Evolutionary conservation across 2,113 vertebrate species (phyloP).

Genomic region (Lepus timidus): DNA sequence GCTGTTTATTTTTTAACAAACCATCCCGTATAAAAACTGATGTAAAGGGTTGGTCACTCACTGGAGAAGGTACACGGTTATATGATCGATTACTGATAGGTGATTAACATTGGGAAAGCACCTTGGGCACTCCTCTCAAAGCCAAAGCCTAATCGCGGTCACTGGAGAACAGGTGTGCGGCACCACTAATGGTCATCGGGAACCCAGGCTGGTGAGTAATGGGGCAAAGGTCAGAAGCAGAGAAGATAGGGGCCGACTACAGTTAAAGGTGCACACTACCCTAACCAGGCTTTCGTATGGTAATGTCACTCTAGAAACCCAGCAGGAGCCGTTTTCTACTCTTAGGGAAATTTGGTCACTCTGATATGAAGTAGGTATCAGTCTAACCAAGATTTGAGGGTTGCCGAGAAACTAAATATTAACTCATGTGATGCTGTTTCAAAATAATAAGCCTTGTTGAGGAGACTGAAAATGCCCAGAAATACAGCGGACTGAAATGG

Average conservation of each 20-base stretch:
- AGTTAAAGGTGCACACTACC: neutral
- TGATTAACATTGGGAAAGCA: neutral
- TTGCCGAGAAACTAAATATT: conserved; percentile 21
- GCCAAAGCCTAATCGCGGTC: neutral
- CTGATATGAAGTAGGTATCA: neutral
- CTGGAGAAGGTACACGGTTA: neutral
- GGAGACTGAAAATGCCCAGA: neutral
- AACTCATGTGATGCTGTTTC: neutral
- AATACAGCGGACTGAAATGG: neutral
- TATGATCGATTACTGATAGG: too few species aligned
- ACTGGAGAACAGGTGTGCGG: neutral
- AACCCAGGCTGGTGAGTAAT: conserved; percentile 9
- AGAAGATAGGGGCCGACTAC: too few species aligned
- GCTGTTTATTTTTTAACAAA: conserved; percentile 46
- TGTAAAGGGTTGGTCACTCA: neutral
- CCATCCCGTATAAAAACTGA: neutral
- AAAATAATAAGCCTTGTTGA: neutral
- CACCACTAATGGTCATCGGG: neutral
- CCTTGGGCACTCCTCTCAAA: conserved; percentile 34
- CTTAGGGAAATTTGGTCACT: conserved; percentile 22
- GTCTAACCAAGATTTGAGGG: neutral
- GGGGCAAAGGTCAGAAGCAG: neutral
- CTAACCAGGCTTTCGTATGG: neutral
- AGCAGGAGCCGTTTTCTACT: neutral
- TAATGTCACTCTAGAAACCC: neutral